phyloP scores from a whole-genome alignment of 2,113 vertebrate species.

The Channa maculata region DNA sequence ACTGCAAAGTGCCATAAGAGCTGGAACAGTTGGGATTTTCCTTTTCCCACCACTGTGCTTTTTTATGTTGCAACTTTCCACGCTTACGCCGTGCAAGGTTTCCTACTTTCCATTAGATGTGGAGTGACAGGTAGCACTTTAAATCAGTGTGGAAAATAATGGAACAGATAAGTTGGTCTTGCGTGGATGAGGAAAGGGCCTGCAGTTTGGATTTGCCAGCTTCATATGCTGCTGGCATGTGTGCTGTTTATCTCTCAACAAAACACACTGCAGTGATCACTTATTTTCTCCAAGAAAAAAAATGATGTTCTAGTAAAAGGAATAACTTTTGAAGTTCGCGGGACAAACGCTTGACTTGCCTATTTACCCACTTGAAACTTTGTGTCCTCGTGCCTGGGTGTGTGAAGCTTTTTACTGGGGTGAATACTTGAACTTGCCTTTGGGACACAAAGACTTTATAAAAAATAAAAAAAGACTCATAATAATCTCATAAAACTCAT shows the following conservation, averaged over 20 bases:
- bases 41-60: too few species aligned
- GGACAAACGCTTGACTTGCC: slow-evolving; percentile 3
- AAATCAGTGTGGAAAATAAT: neutral
- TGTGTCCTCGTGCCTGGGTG: slow-evolving; percentile 27
- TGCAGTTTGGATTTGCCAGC: neutral
- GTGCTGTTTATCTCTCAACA: slow-evolving; percentile 20
- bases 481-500: slow-evolving; percentile 51
- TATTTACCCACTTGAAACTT: slow-evolving; percentile 19
- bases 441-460: slow-evolving; percentile 57
- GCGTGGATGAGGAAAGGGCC: slow-evolving; percentile 7
- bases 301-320: slow-evolving; percentile 36
- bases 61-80: too few species aligned
- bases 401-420: slow-evolving; percentile 63
- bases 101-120: neutral
- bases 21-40: too few species aligned
- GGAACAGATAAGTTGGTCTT: neutral
- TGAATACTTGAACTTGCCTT: slow-evolving; percentile 49
- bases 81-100: neutral
- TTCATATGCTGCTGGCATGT: slow-evolving; percentile 1
- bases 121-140: neutral
- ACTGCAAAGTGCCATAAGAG: too few species aligned
- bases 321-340: slow-evolving; percentile 33
- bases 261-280: slow-evolving; percentile 18
- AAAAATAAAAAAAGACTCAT: slow-evolving; percentile 45
- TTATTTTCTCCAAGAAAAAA: slow-evolving; percentile 16